phyloP scores from a whole-genome alignment of 2,888 invertebrate species.

The Sinhomidia bicolor region DNA sequence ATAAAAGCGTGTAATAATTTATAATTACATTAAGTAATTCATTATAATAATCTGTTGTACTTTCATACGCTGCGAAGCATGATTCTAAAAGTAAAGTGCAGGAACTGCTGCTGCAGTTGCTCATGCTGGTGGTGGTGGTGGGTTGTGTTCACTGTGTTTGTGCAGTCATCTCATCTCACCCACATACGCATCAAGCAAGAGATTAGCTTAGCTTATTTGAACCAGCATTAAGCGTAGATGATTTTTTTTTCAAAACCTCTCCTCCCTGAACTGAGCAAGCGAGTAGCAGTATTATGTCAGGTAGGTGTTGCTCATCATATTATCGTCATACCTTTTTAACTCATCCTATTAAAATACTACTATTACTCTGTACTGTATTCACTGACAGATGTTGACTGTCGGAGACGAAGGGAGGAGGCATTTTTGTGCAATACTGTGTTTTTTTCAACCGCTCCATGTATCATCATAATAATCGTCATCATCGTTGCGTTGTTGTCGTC shows the following conservation, averaged over 20 bases:
- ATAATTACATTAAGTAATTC: conserved; percentile 37
- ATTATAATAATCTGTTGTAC: background rate
- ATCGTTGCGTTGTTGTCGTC: no score
- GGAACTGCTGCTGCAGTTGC: no score
- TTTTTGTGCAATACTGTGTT: conserved; percentile 3
- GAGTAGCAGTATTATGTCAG: conserved; percentile 21
- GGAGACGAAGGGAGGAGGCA: conserved; percentile 9
- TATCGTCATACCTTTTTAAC: conserved; percentile 5
- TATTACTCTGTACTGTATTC: background rate
- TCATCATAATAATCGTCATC: background rate
- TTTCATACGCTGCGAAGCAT: conserved; percentile 35
- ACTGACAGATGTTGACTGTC: conserved; percentile 28
- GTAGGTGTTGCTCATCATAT: conserved; percentile 10
- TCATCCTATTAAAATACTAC: background rate
- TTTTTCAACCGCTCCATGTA: background rate
- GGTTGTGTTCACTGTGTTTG: background rate
- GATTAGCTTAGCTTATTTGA: background rate
- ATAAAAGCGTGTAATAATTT: conserved; percentile 17
- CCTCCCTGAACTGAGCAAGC: background rate
- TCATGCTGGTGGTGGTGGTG: background rate
- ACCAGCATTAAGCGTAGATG: background rate
- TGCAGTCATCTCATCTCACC: background rate
- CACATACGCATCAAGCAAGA: background rate
- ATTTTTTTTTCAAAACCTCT: background rate
- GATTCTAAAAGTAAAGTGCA: background rate